These are phyloP conservation scores for Dermatemys mawii DNA, from an alignment of 2,113 vertebrate genomes.

Conservation along the genomic window DNA sequence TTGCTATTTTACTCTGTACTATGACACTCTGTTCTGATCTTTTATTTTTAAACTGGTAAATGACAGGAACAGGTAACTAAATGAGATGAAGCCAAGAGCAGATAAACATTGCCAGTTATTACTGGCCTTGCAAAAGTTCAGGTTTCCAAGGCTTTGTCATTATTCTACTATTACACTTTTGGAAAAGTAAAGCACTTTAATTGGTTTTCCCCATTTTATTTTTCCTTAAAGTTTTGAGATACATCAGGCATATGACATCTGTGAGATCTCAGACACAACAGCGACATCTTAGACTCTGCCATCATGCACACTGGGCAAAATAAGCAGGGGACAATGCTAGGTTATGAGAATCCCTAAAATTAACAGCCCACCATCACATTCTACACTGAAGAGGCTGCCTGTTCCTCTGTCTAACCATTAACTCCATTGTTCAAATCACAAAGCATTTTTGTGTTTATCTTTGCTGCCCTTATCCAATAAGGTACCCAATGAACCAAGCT, in stretches of 20 bases:
- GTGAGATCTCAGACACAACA: slow-evolving; percentile 20
- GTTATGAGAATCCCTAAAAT: slow-evolving; percentile 12
- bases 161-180: not conserved
- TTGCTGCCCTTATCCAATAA: not conserved
- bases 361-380: not conserved
- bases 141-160: not conserved
- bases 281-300: slow-evolving; percentile 17
- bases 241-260: slow-evolving; percentile 1
- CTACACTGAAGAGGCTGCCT: not conserved
- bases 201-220: not conserved
- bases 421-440: not conserved
- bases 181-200: fast-evolving
- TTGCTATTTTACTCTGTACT: not conserved
- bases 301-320: not conserved
- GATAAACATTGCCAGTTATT: not conserved
- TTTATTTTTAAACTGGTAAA: not conserved
- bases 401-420: not conserved
- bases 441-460: not conserved
- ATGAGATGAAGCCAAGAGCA: not conserved
- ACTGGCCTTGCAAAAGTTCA: not conserved
- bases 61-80: not conserved
- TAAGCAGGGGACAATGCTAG: not conserved
- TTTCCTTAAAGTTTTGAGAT: not conserved
- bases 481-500: fast-evolving
- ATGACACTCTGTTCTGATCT: not conserved